Evolutionary conservation across 2,113 vertebrate genomes (phyloP).

Genomic region (Rhizomys pruinosus): DNA sequence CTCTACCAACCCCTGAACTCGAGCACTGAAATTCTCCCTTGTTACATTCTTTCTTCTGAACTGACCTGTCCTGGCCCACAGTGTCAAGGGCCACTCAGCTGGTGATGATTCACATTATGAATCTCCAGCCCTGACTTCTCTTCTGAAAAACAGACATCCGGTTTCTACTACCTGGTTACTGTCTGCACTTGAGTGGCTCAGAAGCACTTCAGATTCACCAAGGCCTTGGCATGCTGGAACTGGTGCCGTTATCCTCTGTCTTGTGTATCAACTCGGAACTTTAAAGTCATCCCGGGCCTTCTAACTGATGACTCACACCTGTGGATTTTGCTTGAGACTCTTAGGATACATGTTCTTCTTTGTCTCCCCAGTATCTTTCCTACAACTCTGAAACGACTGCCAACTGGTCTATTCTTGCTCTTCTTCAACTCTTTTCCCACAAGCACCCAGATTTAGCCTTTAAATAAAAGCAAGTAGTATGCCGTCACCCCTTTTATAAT

Average conservation of each 20-base stretch:
- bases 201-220: not conserved
- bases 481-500: not conserved
- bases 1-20: not conserved
- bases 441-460: not conserved
- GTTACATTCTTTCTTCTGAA: not conserved
- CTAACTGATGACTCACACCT: not conserved
- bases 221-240: not conserved
- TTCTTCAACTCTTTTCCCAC: not conserved
- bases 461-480: slow-evolving; percentile 11
- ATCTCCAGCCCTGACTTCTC: not conserved
- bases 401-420: not conserved
- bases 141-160: not conserved
- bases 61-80: not conserved
- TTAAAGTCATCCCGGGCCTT: not conserved
- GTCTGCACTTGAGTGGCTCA: not conserved
- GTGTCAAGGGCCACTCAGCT: not conserved
- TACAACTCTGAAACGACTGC: not conserved
- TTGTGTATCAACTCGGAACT: not conserved
- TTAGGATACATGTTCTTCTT: not conserved
- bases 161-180: not conserved
- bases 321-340: not conserved
- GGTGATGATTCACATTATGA: not conserved
- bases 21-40: not conserved
- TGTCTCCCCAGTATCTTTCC: not conserved
- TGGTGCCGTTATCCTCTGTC: not conserved